Conservation (phyloP, 2,797 vertebrate genomes). For the Gallinago stenura region DNA sequence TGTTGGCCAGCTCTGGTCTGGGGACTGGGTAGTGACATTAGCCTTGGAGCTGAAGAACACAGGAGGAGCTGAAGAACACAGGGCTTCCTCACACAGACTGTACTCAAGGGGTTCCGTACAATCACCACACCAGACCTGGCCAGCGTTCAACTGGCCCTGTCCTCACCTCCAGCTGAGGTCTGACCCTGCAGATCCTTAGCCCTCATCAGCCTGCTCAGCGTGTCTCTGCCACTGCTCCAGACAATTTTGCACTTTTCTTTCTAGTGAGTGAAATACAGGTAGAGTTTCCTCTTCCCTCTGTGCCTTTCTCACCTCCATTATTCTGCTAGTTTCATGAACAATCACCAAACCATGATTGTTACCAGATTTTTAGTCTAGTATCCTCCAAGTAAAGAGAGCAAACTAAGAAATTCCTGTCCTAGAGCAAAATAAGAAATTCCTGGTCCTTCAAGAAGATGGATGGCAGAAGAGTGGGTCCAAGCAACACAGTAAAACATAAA, state of each 20-base stretch:
- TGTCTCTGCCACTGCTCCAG: background rate
- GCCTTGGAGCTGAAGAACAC: background rate
- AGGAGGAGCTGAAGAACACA: background rate
- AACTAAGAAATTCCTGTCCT: background rate
- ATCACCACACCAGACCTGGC: background rate
- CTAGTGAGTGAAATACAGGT: background rate
- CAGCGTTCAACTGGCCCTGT: background rate
- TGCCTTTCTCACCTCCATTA: background rate
- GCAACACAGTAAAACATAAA: background rate
- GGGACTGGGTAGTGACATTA: rapidly evolving
- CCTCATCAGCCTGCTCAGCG: background rate
- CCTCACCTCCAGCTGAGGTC: rapidly evolving
- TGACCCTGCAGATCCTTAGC: background rate
- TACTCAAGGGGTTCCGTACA: rapidly evolving
- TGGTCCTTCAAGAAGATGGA: background rate
- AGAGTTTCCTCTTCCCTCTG: background rate
- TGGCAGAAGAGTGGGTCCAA: background rate
- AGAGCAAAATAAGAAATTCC: background rate
- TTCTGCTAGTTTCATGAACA: background rate
- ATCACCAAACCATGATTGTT: background rate
- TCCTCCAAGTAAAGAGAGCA: background rate
- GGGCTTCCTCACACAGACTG: rapidly evolving
- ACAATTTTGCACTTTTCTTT: background rate
- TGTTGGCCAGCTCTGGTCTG: background rate
- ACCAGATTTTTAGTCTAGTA: background rate